Evolutionary conservation across 2,888 invertebrate species (phyloP).

Genomic region (Unio delphinus): DNA sequence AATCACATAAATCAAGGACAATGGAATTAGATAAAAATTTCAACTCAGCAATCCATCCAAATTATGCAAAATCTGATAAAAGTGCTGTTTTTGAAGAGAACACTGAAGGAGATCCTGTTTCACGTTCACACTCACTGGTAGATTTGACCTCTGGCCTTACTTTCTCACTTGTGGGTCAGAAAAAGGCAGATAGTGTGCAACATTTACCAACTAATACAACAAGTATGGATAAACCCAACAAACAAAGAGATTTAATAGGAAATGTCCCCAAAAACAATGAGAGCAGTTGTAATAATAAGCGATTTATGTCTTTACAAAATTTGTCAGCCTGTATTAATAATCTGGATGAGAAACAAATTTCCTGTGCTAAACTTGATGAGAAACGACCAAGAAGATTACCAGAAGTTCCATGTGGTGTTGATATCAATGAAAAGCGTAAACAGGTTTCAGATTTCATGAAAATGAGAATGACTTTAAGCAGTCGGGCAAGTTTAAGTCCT

Average conservation of each 20-base stretch:
- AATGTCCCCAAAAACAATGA: too few relatives aligned
- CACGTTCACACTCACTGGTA: conserved; percentile 49
- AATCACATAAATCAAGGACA: too few relatives aligned
- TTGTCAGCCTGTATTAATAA: too few relatives aligned
- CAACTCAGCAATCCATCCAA: not conserved
- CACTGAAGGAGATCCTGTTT: conserved; percentile 38
- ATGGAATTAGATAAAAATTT: not conserved
- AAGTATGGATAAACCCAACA: too few relatives aligned
- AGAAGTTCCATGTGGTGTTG: conserved; percentile 42
- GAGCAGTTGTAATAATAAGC: too few relatives aligned
- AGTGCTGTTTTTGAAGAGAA: conserved; percentile 19
- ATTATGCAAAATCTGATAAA: conserved; percentile 4
- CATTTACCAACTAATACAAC: conserved; percentile 9
- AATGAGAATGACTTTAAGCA: conserved; percentile 38
- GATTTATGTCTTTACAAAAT: too few relatives aligned
- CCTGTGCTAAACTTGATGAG: not conserved
- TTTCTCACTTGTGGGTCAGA: conserved; percentile 55
- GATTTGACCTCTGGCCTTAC: conserved; percentile 51
- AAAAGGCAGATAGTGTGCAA: conserved; percentile 46
- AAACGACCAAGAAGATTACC: conserved; percentile 49
- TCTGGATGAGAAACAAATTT: too few relatives aligned
- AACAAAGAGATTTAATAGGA: too few relatives aligned
- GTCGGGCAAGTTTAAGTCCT: conserved; percentile 33
- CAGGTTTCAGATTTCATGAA: conserved; percentile 55
- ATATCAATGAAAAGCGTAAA: conserved; percentile 47